Percentiles rank a stretch among this genome's conserved stretches.
Conservation (phyloP, 2,113 vertebrate species). For the Acanthisitta chloris region DNA sequence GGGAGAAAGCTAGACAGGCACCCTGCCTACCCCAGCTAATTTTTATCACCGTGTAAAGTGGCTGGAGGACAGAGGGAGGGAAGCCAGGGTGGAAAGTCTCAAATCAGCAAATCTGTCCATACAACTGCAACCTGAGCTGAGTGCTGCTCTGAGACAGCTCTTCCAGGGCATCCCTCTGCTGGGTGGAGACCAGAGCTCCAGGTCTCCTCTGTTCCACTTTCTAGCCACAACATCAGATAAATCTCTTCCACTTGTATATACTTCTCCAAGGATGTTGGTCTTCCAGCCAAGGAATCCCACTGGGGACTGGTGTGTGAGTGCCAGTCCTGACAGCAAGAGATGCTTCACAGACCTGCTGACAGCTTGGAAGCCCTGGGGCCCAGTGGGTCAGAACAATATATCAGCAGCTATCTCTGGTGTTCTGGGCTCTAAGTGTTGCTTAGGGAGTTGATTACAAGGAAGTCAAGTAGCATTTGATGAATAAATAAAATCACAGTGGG, state of each 20-base stretch:
- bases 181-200: not conserved
- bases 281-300: not conserved
- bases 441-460: not conserved
- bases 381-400: not conserved
- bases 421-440: not conserved
- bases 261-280: not conserved
- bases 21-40: not conserved
- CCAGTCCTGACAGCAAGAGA: not conserved
- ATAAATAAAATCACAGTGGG: slow-evolving; percentile 11
- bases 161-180: not conserved
- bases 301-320: not conserved
- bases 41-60: not conserved
- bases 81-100: not conserved
- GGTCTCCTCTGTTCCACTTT: not conserved
- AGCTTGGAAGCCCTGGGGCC: not conserved
- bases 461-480: not conserved
- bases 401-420: not conserved
- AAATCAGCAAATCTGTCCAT: not conserved
- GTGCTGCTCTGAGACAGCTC: not conserved
- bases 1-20: not conserved
- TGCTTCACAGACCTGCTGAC: not conserved
- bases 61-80: not conserved
- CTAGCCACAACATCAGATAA: not conserved
- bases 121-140: not conserved
- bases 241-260: not conserved